These are phyloP conservation scores for Colius striatus DNA, from an alignment of 2,113 vertebrate species.

Conservation along the genomic window DNA sequence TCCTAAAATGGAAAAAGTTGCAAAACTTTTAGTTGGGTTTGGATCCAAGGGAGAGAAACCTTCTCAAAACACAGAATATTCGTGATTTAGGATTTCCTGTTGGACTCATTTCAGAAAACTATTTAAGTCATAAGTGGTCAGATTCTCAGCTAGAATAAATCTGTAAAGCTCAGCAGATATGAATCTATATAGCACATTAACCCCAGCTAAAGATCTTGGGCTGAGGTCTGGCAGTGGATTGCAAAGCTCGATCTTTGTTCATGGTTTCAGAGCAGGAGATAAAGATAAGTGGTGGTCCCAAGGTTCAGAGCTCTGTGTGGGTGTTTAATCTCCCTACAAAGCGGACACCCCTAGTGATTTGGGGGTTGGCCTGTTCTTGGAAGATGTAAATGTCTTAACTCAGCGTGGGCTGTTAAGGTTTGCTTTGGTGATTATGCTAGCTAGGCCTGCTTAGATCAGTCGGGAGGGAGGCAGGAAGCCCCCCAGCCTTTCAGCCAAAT, in stretches of 20 bases:
- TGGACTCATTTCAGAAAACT: conserved; percentile 32
- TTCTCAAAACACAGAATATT: conserved; percentile 50
- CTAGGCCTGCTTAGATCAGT: neutral
- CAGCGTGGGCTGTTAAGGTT: neutral
- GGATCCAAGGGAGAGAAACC: conserved; percentile 21
- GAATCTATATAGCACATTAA: neutral
- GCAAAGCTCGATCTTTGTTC: neutral
- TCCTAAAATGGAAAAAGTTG: conserved; percentile 67
- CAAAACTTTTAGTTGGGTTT: conserved; percentile 34
- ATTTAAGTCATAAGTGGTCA: conserved; percentile 48
- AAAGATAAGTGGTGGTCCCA: neutral
- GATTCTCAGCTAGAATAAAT: conserved; percentile 34
- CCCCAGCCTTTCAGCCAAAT: neutral
- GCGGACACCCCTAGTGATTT: neutral
- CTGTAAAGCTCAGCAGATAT: conserved; percentile 1
- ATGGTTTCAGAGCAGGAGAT: neutral
- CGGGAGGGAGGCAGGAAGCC: neutral
- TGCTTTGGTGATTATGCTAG: neutral
- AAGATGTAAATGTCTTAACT: neutral
- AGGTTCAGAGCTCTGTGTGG: neutral
- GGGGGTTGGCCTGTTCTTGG: neutral
- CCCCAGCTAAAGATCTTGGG: neutral
- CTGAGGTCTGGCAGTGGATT: neutral
- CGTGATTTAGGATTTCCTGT: conserved; percentile 72
- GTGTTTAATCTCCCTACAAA: neutral